phyloP scores from a whole-genome alignment of 2,888 invertebrate genomes.

The Pyrocoelia pectoralis region DNA sequence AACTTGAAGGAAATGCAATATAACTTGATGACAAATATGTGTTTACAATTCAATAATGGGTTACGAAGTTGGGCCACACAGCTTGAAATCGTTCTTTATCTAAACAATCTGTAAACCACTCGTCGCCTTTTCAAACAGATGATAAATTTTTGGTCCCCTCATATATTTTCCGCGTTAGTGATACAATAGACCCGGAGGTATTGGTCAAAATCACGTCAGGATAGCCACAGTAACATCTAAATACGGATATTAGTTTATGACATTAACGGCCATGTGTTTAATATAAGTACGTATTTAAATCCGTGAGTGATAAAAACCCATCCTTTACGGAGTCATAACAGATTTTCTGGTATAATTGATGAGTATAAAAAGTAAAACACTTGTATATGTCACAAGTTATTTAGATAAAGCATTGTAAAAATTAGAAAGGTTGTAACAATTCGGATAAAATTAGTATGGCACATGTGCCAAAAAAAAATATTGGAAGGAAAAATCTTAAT shows the following conservation, averaged over 20 bases:
- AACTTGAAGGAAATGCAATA: constrained; percentile 28
- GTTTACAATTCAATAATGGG: constrained; percentile 43
- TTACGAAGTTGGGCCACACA: constrained; percentile 49
- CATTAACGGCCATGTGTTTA: not conserved
- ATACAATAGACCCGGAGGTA: too few relatives aligned
- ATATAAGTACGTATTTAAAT: not conserved
- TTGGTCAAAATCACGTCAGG: too few relatives aligned
- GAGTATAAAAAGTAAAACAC: constrained; percentile 11
- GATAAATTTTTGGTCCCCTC: constrained; percentile 39
- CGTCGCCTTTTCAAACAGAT: constrained; percentile 52
- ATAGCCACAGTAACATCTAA: too few relatives aligned
- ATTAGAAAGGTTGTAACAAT: constrained; percentile 8
- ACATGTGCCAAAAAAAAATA: constrained; percentile 22
- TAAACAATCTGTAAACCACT: constrained; percentile 56
- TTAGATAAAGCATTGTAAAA: constrained; percentile 10
- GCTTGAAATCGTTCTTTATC: constrained; percentile 49
- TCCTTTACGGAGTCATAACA: constrained; percentile 11
- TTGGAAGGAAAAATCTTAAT: constrained; percentile 19
- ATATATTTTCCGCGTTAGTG: not conserved
- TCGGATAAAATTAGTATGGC: constrained; percentile 12
- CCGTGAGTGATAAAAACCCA: constrained; percentile 6
- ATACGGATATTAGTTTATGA: too few relatives aligned
- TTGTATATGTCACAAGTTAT: constrained; percentile 7
- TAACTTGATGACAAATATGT: constrained; percentile 41
- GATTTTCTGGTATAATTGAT: constrained; percentile 14